Evolutionary conservation across 2,797 vertebrate genomes (phyloP).

Genomic region (Scyliorhinus canicula): DNA sequence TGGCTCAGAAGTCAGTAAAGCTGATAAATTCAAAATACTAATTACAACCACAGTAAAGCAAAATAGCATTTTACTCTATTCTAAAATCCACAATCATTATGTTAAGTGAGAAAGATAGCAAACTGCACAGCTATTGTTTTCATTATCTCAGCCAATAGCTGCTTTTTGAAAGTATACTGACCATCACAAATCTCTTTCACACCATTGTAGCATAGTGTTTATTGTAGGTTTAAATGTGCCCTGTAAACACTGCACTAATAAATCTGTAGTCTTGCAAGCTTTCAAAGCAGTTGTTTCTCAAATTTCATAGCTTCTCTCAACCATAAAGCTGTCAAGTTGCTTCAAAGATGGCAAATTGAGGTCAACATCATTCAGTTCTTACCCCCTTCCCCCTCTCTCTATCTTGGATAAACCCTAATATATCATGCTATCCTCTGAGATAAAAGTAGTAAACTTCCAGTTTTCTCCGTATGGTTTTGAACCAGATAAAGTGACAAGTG

Average conservation of each 20-base stretch:
- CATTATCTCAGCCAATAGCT: neutral
- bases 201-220: conserved; percentile 34
- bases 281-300: conserved; percentile 38
- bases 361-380: conserved; percentile 34
- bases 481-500: neutral
- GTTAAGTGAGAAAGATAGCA: neutral
- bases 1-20: neutral
- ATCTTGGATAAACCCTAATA: neutral
- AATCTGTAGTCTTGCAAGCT: conserved; percentile 34
- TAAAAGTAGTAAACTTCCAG: neutral
- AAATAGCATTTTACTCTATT: neutral
- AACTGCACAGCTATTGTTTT: neutral
- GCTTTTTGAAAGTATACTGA: neutral
- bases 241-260: conserved; percentile 35
- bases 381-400: neutral
- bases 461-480: neutral
- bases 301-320: conserved; percentile 38
- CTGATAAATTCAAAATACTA: neutral
- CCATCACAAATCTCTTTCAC: conserved; percentile 36
- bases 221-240: conserved; percentile 34
- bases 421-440: neutral
- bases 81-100: neutral
- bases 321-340: conserved; percentile 38
- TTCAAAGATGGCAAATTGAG: conserved; percentile 37
- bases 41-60: neutral